A percentile compares a stretch with the other conserved stretches of the same genome.
These are phyloP conservation scores for Plodia interpunctella DNA, from an alignment of 1,140 invertebrate genomes.

Conservation along the genomic window DNA sequence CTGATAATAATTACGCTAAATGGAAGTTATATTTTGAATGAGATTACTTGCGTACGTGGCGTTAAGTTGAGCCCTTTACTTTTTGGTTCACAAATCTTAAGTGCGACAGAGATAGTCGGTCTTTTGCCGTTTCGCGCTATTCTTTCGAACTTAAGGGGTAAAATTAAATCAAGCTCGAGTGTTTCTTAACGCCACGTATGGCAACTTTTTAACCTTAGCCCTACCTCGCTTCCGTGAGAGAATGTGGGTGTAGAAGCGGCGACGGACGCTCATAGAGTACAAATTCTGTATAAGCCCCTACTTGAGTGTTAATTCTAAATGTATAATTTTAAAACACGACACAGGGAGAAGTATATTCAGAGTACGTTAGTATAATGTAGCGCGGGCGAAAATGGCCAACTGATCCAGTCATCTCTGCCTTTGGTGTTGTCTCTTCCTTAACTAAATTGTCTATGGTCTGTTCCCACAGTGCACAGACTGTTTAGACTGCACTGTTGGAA, in stretches of 20 bases:
- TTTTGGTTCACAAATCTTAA: too few species aligned
- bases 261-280: conserved; percentile 75
- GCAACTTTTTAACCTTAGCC: conserved; percentile 22
- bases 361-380: conserved; percentile 31
- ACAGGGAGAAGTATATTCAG: conserved; percentile 62
- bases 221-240: conserved; percentile 12
- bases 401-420: conserved; percentile 54
- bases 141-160: too few species aligned
- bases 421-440: conserved; percentile 69
- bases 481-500: conserved; percentile 53
- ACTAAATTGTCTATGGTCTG: conserved; percentile 61
- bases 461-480: conserved; percentile 57
- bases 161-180: too few species aligned
- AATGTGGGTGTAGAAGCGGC: conserved; percentile 48
- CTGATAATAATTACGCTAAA: too few species aligned
- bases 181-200: too few species aligned
- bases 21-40: too few species aligned
- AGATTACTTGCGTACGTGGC: too few species aligned
- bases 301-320: conserved; percentile 67
- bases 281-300: conserved; percentile 78
- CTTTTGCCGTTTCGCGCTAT: too few species aligned
- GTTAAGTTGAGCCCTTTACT: too few species aligned
- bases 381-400: conserved; percentile 32
- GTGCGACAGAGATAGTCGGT: too few species aligned
- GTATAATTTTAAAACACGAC: conserved; percentile 66